Base-by-base conservation (phyloP, 2,113 vertebrate genomes). In the Lophius piscatorius region DNA sequence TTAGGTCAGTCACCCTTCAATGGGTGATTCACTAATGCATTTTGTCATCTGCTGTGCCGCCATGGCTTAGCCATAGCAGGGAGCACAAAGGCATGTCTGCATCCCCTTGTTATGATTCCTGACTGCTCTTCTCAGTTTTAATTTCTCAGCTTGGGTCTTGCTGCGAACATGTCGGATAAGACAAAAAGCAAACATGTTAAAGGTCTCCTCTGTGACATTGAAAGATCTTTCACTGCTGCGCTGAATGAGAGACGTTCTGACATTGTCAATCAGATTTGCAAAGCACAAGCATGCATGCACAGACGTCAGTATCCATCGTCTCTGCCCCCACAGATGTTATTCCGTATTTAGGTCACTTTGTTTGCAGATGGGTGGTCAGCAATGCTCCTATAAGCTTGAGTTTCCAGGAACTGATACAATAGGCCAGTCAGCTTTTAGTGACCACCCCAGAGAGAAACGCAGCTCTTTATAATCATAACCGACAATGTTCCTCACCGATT, bases 281-380 rank as follows among this genome's bases (percentile, higher is more conserved):
- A 38, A 9, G 18, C 31, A 47, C 16, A 48, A 33, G 44, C n/a
- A 42, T 24, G 10, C 68, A 34, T 20, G 45, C 52, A 31, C 50
- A 34, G 28, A 38, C 63, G n/a, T 75, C 60, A 71, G 57, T 45
- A 52, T 76, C 59, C 58, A 40, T 50, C 70, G 39, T 58, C 72
- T 67, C 66, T 74, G 70, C 82, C 81, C 79, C 75, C 78, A 50
- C 86, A 89, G 83, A 88, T 85, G 82, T 82, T 84, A 71, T 56
- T 13, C 29, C 64, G 81, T 85, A 88, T 89, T 87, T 88, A 89
- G 88, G 88, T 88, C 86, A 87, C 62, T 86, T 81, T 26, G 71
- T 72, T 80, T 81, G 76, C 83, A 88, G 81, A 82, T 88, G 88
- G 84, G 84, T 86, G 88, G 84, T 72, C 84, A 83, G 74, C 48